A percentile compares a stretch with the other conserved stretches of the same genome.
These are phyloP conservation scores for Hirtodrosophila alboralis DNA, from an alignment of 2,888 invertebrate species.

Conservation along the genomic window DNA sequence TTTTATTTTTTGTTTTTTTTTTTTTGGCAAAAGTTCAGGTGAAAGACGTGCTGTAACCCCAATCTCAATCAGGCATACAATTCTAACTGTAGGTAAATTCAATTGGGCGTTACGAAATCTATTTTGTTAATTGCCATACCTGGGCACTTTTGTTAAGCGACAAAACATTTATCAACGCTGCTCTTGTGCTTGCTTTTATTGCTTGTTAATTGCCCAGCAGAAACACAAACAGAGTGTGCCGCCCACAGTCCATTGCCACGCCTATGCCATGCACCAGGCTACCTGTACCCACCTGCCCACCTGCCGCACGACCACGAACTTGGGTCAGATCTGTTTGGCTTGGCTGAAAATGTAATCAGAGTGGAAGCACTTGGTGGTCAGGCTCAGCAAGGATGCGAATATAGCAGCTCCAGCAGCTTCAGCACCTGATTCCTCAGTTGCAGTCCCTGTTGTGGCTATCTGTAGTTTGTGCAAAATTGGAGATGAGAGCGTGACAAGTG, in stretches of 20 bases:
- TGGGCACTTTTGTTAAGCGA: constrained; percentile 60
- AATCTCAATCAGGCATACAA: constrained; percentile 45
- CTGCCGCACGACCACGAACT: neutral
- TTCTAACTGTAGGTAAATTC: constrained; percentile 47
- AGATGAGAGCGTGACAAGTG: constrained; percentile 31
- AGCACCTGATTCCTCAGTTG: constrained; percentile 9
- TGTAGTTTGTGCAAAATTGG: constrained; percentile 11
- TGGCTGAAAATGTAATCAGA: constrained; percentile 57
- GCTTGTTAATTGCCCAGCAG: constrained; percentile 75
- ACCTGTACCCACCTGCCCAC: constrained; percentile 1
- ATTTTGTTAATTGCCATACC: constrained; percentile 68
- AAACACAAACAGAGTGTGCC: constrained; percentile 43
- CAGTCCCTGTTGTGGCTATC: neutral
- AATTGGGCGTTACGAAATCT: constrained; percentile 68
- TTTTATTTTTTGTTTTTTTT: too few relatives aligned
- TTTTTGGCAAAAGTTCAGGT: constrained; percentile 73
- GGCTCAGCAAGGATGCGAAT: constrained; percentile 15
- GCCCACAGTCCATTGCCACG: constrained; percentile 48
- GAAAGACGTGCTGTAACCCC: constrained; percentile 52
- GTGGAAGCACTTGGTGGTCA: constrained; percentile 60
- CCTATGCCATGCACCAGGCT: constrained; percentile 62
- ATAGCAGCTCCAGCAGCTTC: constrained; percentile 11
- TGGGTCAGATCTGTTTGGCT: constrained; percentile 21
- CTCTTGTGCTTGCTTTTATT: constrained; percentile 62
- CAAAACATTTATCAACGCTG: constrained; percentile 63